These are phyloP conservation scores for Achlya flavicornis DNA, from an alignment of 2,888 invertebrate species.

Conservation along the genomic window DNA sequence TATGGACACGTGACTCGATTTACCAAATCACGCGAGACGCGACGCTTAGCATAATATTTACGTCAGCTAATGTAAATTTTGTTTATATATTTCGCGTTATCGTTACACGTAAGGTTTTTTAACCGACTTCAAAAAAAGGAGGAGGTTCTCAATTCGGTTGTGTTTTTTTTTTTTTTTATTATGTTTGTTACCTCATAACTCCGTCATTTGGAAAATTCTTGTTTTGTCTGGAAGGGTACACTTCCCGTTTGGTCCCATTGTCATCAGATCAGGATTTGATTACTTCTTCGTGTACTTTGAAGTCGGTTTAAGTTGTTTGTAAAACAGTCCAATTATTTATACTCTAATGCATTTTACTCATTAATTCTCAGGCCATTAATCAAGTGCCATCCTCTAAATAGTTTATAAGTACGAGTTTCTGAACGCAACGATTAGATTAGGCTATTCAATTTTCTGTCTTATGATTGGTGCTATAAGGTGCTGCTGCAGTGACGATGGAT, in stretches of 20 bases:
- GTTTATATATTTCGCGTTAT: constrained; percentile 62
- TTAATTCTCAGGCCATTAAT: constrained; percentile 83
- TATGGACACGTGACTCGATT: constrained; percentile 78
- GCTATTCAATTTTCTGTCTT: constrained; percentile 40
- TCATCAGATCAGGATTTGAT: too few relatives aligned
- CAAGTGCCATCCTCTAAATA: constrained; percentile 82
- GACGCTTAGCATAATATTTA: constrained; percentile 71
- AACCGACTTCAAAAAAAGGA: too few relatives aligned
- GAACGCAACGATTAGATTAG: constrained; percentile 65
- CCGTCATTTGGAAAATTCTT: too few relatives aligned
- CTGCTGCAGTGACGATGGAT: constrained; percentile 68
- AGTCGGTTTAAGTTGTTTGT: too few relatives aligned
- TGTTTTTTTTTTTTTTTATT: too few relatives aligned
- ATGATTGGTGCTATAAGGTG: constrained; percentile 69
- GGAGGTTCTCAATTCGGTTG: too few relatives aligned
- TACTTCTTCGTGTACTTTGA: too few relatives aligned
- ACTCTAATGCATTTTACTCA: constrained; percentile 83
- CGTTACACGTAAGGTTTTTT: constrained; percentile 60
- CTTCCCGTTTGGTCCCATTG: too few relatives aligned
- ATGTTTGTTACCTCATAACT: too few relatives aligned
- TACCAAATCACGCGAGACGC: constrained; percentile 78
- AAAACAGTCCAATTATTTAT: too few relatives aligned
- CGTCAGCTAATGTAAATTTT: constrained; percentile 45
- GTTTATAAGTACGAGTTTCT: constrained; percentile 70
- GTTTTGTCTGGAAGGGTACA: too few relatives aligned